Evolutionary conservation across 2,113 vertebrate genomes (phyloP), one percentile per base, ranked within the genome.

Genomic region (Paracanthobrama guichenoti): DNA sequence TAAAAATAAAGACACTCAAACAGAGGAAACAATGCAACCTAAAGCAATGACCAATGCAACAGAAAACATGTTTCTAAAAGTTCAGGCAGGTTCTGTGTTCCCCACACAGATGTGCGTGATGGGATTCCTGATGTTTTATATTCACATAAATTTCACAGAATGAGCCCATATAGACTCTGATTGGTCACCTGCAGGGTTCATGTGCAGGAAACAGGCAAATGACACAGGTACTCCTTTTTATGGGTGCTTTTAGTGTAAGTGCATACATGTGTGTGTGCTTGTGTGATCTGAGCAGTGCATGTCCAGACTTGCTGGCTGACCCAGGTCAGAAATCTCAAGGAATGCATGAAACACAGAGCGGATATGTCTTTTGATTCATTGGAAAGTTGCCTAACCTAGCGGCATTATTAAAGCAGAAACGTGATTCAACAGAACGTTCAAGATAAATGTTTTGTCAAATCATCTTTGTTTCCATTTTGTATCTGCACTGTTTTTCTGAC

Each of bases 311-410:
- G 80, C 28, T 57, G 80, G 48, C 24, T 82, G 80, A 82, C 80
- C 80, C 48, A 72, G 80, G 80, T 72, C 80, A 82, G 80, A 69
- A 71, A 82, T 82, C 46, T 57, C 22, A 71, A 82, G 80, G 80
- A 82, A 82, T 82, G 80, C 46, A 28, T 57, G 64, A 55, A 69
- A 82, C 44, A 81, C 66, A 71, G 42, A 82, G 66, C 31, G 31
- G 22, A 82, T 82, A 82, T 55, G 79, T 71, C 80, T 71, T 57
- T 82, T 72, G 46, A 82, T 72, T 39, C 28, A 82, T 57, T 72
- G 12, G 66, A 50, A 31, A 50, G 79, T 67, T 80, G 20, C 20
- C 26, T 80, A 79, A 5, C n/a, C 39, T 79, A 31, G 24, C 39
- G 39, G 46, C 64, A 7, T 31, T 67, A 71, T 24, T 80, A 81